These are phyloP conservation scores for Vulpes lagopus DNA, from an alignment of 2,113 vertebrate species.

Conservation along the genomic window DNA sequence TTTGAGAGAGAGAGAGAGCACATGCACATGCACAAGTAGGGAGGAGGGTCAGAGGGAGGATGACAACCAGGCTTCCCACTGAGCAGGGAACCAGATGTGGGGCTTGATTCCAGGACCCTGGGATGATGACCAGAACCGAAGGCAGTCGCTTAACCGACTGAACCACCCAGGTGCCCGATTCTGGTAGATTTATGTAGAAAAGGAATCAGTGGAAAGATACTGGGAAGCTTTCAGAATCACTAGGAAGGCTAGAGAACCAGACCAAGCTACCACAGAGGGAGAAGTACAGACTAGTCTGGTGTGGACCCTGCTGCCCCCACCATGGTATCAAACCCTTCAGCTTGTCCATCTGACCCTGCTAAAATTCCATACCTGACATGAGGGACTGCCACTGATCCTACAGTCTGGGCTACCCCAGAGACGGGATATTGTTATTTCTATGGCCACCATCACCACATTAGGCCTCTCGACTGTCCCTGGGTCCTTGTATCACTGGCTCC, in stretches of 20 bases:
- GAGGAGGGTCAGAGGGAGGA: too few relatives aligned
- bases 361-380: background rate
- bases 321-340: background rate
- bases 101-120: too few relatives aligned
- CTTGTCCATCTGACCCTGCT: background rate
- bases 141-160: too few relatives aligned
- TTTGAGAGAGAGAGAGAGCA: too few relatives aligned
- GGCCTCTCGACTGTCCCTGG: background rate
- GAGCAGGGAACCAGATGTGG: too few relatives aligned
- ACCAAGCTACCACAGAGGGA: background rate
- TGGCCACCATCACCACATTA: background rate
- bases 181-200: background rate
- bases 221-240: background rate
- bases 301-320: background rate
- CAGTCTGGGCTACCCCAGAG: background rate
- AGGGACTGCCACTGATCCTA: background rate
- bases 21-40: too few relatives aligned
- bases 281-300: background rate
- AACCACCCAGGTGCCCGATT: background rate
- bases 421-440: background rate
- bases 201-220: background rate
- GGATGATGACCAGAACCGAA: too few relatives aligned
- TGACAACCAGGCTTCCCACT: too few relatives aligned
- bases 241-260: background rate
- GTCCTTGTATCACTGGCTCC: background rate